Percentiles rank a stretch among this genome's conserved stretches.
phyloP scores from a whole-genome alignment of 2,888 invertebrate species.

The Nomada goodeniana region DNA sequence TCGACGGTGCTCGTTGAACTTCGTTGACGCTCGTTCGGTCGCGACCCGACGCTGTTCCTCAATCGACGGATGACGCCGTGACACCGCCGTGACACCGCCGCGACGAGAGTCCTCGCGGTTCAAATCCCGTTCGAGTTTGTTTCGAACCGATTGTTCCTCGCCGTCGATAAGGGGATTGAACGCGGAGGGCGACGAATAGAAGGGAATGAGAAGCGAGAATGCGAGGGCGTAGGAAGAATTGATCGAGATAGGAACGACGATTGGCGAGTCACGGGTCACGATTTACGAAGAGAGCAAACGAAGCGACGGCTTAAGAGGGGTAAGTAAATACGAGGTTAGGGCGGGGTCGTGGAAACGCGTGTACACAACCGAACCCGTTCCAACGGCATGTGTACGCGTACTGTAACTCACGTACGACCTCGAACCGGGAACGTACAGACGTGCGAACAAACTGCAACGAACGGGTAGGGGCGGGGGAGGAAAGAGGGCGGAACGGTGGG shows the following conservation, averaged over 20 bases:
- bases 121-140: constrained; percentile 36
- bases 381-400: constrained; percentile 45
- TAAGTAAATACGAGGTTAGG: constrained; percentile 68
- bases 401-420: constrained; percentile 47
- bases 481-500: too few relatives aligned
- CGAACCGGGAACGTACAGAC: constrained; percentile 32
- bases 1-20: not conserved
- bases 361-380: constrained; percentile 47
- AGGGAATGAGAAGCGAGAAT: not conserved
- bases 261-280: constrained; percentile 51
- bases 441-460: constrained; percentile 45
- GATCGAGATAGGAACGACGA: constrained; percentile 46
- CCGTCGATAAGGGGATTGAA: not conserved
- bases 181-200: not conserved
- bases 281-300: constrained; percentile 70
- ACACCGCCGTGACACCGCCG: constrained; percentile 30
- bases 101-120: constrained; percentile 14
- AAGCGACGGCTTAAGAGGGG: constrained; percentile 59
- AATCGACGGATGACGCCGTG: constrained; percentile 12
- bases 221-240: constrained; percentile 35
- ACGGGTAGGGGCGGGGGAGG: not conserved
- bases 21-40: not conserved
- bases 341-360: constrained; percentile 50
- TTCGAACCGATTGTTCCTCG: constrained; percentile 31
- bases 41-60: constrained; percentile 17